Base-by-base conservation (phyloP, 2,113 vertebrate species). In the Columba livia region DNA sequence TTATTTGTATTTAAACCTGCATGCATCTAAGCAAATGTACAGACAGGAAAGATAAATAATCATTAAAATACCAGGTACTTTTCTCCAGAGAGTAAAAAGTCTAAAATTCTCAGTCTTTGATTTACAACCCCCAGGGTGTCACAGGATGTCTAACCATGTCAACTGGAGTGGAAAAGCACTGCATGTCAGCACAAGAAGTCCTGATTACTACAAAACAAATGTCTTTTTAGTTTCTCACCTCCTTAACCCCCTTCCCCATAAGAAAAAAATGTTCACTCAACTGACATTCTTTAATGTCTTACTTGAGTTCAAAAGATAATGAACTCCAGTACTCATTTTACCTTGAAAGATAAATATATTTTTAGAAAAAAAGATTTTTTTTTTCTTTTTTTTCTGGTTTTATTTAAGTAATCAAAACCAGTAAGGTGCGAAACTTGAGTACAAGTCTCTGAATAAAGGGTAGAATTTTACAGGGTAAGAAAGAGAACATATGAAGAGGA, bases 151-250 rank as follows among this genome's bases (percentile, higher is more conserved):
- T 95, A 94, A 85, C 54, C 50, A 78, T 65, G 53, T 84, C 90
- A 94, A 53, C 82, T 88, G 96, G 66, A 88, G 90, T 97, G 93
- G 93, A 97, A 97, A 97, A 97, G 86, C 42, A 91, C 86, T 92
- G 62, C 36, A 69, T 78, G 85, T 94, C 95, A 96, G 92, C 93
- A 97, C 4, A 44, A 89, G 75, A 95, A 95, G 57, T 70, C 42
- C n/a, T 69, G 74, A 78, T 56, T 85, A 61, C 83, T 79, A 67
- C 34, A 34, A 93, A 96, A 92, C 72, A 96, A 90, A 47, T 42
- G 48, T 34, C 47, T 65, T 90, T 74, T 89, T 61, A 88, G 72
- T 36, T 90, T 57, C 66, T 82, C 54, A 74, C 34, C 34, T 36
- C 36, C 28, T 51, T 80, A 64, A 57, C 38, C 9, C 14, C 21